A percentile compares a stretch with the other conserved stretches of the same genome.
phyloP scores from a whole-genome alignment of 1,140 invertebrate genomes.

The Cydia strobilella region DNA sequence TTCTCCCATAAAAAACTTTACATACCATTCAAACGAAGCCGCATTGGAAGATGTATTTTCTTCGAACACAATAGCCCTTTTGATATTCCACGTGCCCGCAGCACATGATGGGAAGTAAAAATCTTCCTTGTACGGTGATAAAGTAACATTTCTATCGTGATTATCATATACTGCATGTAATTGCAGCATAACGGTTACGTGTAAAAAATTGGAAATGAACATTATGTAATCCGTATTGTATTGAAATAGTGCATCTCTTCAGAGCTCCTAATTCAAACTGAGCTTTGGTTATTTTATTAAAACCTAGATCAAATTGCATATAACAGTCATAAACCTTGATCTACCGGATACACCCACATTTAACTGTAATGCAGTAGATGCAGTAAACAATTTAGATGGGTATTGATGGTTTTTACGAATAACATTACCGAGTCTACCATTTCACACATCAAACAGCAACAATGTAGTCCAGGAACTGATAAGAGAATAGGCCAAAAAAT shows the following conservation, averaged over 20 bases:
- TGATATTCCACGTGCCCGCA: not conserved
- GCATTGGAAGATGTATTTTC: not conserved
- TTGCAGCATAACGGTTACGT: not conserved
- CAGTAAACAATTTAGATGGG: too few species aligned
- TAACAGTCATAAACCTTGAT: not conserved
- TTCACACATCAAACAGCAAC: constrained; percentile 14
- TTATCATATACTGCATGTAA: not conserved
- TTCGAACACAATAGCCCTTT: not conserved
- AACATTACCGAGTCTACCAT: too few species aligned
- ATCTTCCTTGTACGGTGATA: not conserved
- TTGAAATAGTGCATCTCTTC: not conserved
- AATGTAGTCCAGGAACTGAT: too few species aligned
- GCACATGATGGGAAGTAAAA: not conserved
- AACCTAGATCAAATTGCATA: not conserved
- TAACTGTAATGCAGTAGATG: too few species aligned
- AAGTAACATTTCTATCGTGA: not conserved
- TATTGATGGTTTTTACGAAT: too few species aligned
- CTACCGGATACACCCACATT: not conserved
- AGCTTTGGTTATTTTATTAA: not conserved
- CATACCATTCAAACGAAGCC: not conserved
- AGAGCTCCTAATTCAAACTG: not conserved
- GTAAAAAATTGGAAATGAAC: constrained; percentile 2
- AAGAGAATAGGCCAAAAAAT: too few species aligned
- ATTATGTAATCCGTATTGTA: not conserved
- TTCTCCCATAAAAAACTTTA: too few species aligned